Evolutionary conservation across 1,140 invertebrate species (phyloP).

Genomic region (Zaprionus taronus): DNA sequence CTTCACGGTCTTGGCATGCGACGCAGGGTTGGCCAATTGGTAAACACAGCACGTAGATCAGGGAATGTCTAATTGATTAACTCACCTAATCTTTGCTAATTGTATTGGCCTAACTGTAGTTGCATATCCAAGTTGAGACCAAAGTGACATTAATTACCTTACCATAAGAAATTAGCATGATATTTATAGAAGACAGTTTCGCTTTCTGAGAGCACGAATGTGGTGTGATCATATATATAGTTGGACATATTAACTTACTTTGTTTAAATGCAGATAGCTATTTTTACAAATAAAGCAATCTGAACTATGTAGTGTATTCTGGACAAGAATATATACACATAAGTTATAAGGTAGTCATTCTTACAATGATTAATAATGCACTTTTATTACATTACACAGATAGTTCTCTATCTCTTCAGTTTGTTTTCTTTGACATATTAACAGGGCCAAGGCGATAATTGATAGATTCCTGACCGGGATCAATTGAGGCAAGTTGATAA

Average conservation of each 20-base stretch:
- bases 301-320: too few species aligned
- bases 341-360: background rate
- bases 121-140: background rate
- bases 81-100: slow-evolving; percentile 13
- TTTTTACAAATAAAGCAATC: too few species aligned
- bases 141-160: background rate
- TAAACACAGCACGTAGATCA: slow-evolving; percentile 28
- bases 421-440: slow-evolving; percentile 84
- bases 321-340: background rate
- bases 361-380: too few species aligned
- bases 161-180: background rate
- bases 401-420: background rate
- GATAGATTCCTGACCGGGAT: slow-evolving; percentile 97
- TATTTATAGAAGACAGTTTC: background rate
- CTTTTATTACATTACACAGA: too few species aligned
- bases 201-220: too few species aligned
- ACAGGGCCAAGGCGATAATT: slow-evolving; percentile 98
- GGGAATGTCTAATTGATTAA: slow-evolving; percentile 13
- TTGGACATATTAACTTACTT: too few species aligned
- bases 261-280: too few species aligned
- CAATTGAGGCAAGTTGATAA: slow-evolving; percentile 95
- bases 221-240: too few species aligned
- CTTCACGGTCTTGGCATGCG: slow-evolving; percentile 29
- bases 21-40: slow-evolving; percentile 26
- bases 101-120: background rate